These are phyloP conservation scores for Anneissia japonica DNA, from an alignment of 35 echinoderm and acorn worm species.

Conservation along the genomic window DNA sequence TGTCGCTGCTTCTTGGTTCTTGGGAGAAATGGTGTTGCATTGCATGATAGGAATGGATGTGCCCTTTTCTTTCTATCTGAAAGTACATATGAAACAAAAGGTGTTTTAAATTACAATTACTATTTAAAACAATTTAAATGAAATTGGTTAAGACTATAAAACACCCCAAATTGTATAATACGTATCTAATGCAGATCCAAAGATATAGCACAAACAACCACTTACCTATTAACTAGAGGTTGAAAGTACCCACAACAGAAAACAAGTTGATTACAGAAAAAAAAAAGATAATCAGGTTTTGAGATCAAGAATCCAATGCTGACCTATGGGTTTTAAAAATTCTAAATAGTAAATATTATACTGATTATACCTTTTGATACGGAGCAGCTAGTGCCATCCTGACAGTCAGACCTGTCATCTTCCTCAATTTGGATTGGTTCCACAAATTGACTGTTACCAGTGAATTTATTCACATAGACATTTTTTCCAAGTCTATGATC, in stretches of 20 bases:
- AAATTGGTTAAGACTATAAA: too few relatives aligned
- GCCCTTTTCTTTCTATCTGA: not conserved
- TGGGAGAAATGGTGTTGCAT: conserved; percentile 55
- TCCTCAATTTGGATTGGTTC: not conserved
- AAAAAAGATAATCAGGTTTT: too few relatives aligned
- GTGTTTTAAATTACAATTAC: too few relatives aligned
- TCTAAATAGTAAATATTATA: not conserved
- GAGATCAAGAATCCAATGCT: too few relatives aligned
- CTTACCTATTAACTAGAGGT: too few relatives aligned
- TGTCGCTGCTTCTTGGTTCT: not conserved
- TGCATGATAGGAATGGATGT: conserved; percentile 43
- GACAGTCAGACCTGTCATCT: not conserved
- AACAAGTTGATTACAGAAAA: too few relatives aligned
- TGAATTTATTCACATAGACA: conserved; percentile 40
- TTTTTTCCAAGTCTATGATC: conserved; percentile 20
- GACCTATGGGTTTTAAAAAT: too few relatives aligned
- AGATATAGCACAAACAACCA: too few relatives aligned
- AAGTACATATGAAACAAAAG: not conserved
- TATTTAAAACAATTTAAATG: too few relatives aligned
- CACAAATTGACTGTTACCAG: conserved; percentile 48
- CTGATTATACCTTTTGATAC: not conserved
- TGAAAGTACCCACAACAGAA: too few relatives aligned
- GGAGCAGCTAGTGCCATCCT: not conserved
- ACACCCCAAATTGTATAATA: too few relatives aligned
- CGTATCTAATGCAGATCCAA: too few relatives aligned